Conservation (phyloP, 2,113 vertebrate genomes). For the Rhodinocichla rosea region DNA sequence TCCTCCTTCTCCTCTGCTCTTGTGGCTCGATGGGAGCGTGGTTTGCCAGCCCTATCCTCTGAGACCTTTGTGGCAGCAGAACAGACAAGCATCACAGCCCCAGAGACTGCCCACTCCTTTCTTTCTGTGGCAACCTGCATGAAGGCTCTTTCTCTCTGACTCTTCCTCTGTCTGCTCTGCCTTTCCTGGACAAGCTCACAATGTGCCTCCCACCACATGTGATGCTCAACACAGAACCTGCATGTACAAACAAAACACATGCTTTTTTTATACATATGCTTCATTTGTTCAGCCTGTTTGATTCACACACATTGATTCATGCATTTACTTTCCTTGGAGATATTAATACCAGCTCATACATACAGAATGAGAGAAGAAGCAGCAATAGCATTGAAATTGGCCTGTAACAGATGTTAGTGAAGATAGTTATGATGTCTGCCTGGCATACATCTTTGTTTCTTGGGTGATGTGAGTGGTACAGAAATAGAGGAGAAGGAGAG, state of each 20-base stretch:
- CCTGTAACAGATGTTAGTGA: slow-evolving; percentile 10
- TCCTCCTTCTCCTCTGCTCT: neutral
- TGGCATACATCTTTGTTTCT: neutral
- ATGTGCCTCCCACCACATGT: accelerated
- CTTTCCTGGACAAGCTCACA: neutral
- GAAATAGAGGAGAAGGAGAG: neutral
- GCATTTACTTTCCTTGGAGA: slow-evolving; percentile 10
- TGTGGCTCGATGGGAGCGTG: accelerated
- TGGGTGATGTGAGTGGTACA: neutral
- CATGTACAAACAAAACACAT: neutral
- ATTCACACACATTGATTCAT: slow-evolving; percentile 4
- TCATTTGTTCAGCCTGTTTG: neutral
- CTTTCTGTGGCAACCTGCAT: accelerated
- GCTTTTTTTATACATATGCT: neutral
- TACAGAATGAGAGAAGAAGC: neutral
- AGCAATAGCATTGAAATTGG: neutral
- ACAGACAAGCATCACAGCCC: neutral
- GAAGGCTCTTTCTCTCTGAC: neutral
- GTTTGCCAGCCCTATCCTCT: neutral
- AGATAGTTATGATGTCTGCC: neutral
- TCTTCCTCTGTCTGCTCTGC: neutral
- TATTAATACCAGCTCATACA: slow-evolving; percentile 39
- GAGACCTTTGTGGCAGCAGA: neutral
- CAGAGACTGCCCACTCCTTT: neutral
- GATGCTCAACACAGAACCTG: neutral